Evolutionary conservation across 1,140 invertebrate species (phyloP), one percentile per base, ranked within the genome.

Genomic region (Trichomalopsis sarcophagae): DNA sequence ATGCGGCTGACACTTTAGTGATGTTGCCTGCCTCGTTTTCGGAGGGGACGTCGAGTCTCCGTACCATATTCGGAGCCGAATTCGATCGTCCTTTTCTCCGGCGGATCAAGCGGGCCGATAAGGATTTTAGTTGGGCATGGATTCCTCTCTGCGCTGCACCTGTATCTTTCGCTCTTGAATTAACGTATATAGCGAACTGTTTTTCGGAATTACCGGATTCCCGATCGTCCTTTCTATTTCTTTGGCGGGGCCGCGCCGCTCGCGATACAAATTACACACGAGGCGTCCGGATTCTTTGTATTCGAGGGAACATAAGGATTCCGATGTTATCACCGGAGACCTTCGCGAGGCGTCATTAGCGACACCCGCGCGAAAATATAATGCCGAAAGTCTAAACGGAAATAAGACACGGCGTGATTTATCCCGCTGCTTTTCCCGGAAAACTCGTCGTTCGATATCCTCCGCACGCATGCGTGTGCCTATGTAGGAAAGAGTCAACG

Each of bases 1-100:
- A 90, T 90, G 87, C 88, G 85, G 87, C 88, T 89, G 88, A 89
- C 89, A 90, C 88, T 89, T 90, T 90, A 90, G 88, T 87, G 88
- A 90, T 89, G 87, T 90, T 89, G 82, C 85, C 87, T 88, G 85
- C 79, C 87, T 89, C 88, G 88, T 88, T 89, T 90, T 88, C 86
- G 87, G 87, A 69, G 86, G 84, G 68, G 68, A 71, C 68, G 21
- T 84, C 87, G 79, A 79, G 86, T 86, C 84, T 86, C 82, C 86
- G 86, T 81, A 82, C 88, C 87, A 89, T 90, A 90, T 89, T 88
- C 87, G 87, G 88, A 87, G 86, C 81, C 79, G 87, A 86, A 86
- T 81, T 80, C 69, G 55, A 62, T 62, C 55, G 55, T 74, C 78
- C 50, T 81, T 80, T 81, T 84, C 47, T 71, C 30, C 40, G 14